Conservation (phyloP, 2,113 vertebrate species). For the Mustelus asterias region DNA sequence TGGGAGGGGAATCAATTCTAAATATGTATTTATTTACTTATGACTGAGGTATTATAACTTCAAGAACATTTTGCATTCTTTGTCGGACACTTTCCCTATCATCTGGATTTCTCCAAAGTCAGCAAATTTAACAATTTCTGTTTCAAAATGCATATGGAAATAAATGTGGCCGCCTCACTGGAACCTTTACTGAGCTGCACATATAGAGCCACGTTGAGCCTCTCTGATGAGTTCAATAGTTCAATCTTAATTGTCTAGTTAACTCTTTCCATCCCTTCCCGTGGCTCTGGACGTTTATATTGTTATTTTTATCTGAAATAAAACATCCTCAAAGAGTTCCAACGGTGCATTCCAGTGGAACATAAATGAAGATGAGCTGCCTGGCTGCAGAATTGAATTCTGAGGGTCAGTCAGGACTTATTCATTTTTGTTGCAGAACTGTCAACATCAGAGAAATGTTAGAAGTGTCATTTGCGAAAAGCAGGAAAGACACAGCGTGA, state of each 20-base stretch:
- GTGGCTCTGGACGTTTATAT: background rate
- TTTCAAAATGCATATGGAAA: background rate
- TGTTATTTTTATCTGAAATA: background rate
- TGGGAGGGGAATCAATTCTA: background rate
- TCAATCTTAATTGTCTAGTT: slow-evolving; percentile 20
- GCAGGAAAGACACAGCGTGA: background rate
- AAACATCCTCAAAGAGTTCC: background rate
- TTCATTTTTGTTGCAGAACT: background rate
- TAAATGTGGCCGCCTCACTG: background rate
- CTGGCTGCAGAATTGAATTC: background rate
- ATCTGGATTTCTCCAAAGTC: background rate
- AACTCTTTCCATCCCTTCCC: background rate
- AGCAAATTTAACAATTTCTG: background rate
- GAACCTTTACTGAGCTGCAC: slow-evolving; percentile 2
- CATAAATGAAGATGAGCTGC: background rate
- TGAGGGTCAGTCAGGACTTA: background rate
- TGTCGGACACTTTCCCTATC: background rate
- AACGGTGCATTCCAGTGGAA: background rate
- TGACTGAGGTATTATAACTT: background rate
- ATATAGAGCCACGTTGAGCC: slow-evolving; percentile 9
- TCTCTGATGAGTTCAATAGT: slow-evolving; percentile 33
- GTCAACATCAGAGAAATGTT: background rate
- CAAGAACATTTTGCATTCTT: background rate
- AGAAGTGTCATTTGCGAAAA: background rate
- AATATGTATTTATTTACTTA: background rate